Evolutionary conservation across 2,888 invertebrate species (phyloP), one percentile per base, ranked within the genome.

Genomic region (Macrophya alboannulata): DNA sequence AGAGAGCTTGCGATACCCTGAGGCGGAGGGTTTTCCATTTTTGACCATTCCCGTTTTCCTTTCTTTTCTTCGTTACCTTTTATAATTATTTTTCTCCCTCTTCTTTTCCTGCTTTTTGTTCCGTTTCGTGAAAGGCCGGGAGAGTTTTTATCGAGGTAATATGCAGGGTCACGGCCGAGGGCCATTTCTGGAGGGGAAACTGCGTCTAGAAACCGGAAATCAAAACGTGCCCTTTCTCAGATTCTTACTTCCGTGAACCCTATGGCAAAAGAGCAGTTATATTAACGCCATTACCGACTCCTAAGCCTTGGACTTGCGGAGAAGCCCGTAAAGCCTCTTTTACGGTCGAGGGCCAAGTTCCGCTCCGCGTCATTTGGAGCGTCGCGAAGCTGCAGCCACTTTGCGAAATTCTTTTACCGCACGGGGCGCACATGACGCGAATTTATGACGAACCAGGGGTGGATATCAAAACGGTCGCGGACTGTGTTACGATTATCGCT

Each of bases 291-390:
- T 77, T 77, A 77, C 48, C 15, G n/a, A 43, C 31, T 25, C 43
- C 62, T 40, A n/a, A 62, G 59, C 81, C 4, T 43, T 37, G 43
- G 81, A 81, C 62, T 43, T 8, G 55, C 17, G 21, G 21, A 43
- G 31, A 40, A 59, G 62, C n/a, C 62, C 40, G 43, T 62, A 62
- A 81, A 81, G 81, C 81, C 81, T 59, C 37, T 81, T 59, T 59
- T 81, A 51, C 77, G 77, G 48, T 17, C 77, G n/a, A 55, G 17
- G 51, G 17, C 81, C 21, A 81, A 81, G 15, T 77, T 77, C 37
- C 77, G 51, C 51, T 15, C 37, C 31, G n/a, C 51, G 51, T 77
- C 17, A 55, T 55, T 72, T 43, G 43, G 1, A 1, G 12, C 62
- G 79, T 12, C 79, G 43, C 37, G n/a, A 21, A 15, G 62, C 15